Conservation (phyloP, 2,888 invertebrate genomes). For the Drosophila putrida region DNA sequence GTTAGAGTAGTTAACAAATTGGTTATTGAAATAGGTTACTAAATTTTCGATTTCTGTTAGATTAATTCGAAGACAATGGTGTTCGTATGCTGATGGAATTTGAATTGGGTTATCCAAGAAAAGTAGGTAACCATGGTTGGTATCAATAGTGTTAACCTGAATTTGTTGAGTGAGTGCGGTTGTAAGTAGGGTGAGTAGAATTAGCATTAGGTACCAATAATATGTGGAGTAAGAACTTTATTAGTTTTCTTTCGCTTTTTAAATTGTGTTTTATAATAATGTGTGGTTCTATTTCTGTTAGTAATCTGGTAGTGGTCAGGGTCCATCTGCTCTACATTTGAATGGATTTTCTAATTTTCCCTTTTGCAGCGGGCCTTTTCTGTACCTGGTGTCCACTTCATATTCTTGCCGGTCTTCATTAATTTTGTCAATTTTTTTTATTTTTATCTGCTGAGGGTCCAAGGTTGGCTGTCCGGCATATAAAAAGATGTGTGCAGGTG, state of each 20-base stretch:
- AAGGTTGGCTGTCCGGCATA: too few species aligned
- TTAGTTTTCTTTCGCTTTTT: slow-evolving; percentile 12
- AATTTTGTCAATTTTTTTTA: too few species aligned
- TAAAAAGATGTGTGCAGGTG: too few species aligned
- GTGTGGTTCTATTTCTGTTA: slow-evolving; percentile 10
- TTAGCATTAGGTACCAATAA: too few species aligned
- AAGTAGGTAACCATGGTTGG: not conserved
- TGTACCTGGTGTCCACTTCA: too few species aligned
- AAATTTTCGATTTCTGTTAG: slow-evolving; percentile 12
- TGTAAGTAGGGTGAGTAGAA: too few species aligned
- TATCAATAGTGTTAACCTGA: too few species aligned
- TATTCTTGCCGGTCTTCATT: too few species aligned
- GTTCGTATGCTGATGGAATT: slow-evolving; percentile 13
- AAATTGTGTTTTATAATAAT: slow-evolving; percentile 11
- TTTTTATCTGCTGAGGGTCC: too few species aligned
- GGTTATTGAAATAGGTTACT: slow-evolving; percentile 7
- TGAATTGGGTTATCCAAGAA: slow-evolving; percentile 6
- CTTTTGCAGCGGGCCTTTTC: slow-evolving; percentile 1
- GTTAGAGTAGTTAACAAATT: slow-evolving; percentile 8
- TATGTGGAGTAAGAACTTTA: not conserved
- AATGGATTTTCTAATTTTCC: slow-evolving; percentile 14
- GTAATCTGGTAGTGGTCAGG: slow-evolving; percentile 1
- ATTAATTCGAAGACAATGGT: slow-evolving; percentile 12
- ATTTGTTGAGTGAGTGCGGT: too few species aligned
- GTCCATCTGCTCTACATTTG: slow-evolving; percentile 9